Evolutionary conservation across 1,140 invertebrate genomes (phyloP), one percentile per base, ranked within the genome.

Genomic region (Thaumetopoea pityocampa): DNA sequence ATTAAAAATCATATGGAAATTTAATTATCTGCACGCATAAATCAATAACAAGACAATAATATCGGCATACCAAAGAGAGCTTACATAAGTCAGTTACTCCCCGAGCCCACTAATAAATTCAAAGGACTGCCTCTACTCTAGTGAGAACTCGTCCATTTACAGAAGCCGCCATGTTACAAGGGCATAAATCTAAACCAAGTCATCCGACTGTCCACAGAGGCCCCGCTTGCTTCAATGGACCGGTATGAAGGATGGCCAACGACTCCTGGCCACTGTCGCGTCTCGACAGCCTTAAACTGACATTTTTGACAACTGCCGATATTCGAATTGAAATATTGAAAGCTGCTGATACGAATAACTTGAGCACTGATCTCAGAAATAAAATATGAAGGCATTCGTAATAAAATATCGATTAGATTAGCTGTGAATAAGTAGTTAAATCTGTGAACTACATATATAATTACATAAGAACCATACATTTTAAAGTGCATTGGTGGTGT

Each of bases 311-410:
- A 78, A 71, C 61, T 54, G 42, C 48, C 61, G 67, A 73, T 79
- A 70, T 59, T 41, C 51, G 56, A 70, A 69, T 71, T 80, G 73
- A 82, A 74, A 71, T 82, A 80, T n/a, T 80, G 61, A 66, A 63
- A 65, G 46, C 49, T 44, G 36, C 49, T 59, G 55, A 53, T 59
- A 42, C 38, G 51, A 49, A 18, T 57, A 51, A 55, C 49, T 50
- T 22, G 34, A 9, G 37, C 45, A 52, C 54, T 60, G 59, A 55
- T 40, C 32, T 50, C 18, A 28, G 8, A 29, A 47, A 52, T 32
- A 44, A 40, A 46, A 41, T 41, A 32, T 17, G n/a, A n/a, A n/a
- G n/a, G n/a, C n/a, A n/a, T n/a, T n/a, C n/a, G n/a, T n/a, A n/a
- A n/a, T n/a, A n/a, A n/a, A n/a, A n/a, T n/a, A n/a, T n/a, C n/a